Evolutionary conservation across 2,113 vertebrate species (phyloP).

Genomic region (Sinocyclocheilus grahami): DNA sequence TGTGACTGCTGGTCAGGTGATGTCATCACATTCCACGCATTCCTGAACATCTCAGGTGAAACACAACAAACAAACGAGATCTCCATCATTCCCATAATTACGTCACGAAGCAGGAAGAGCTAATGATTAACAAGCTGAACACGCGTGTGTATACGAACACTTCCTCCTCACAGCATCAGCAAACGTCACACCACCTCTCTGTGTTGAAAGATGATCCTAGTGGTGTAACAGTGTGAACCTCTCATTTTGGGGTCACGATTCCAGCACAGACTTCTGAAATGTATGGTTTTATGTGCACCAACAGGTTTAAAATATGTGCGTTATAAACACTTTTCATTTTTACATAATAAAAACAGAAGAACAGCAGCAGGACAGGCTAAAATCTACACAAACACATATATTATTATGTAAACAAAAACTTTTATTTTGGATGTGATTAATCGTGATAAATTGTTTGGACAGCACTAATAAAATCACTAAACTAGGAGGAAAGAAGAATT

Average conservation of each 20-base stretch:
- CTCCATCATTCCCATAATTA: neutral
- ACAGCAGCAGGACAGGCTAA: no score
- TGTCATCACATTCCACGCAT: conserved; percentile 13
- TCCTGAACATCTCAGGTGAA: neutral
- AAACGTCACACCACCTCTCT: neutral
- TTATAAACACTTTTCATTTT: no score
- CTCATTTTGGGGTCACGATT: neutral
- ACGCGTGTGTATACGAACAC: neutral
- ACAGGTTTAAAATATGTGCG: neutral
- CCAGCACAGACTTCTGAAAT: neutral
- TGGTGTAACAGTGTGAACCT: neutral
- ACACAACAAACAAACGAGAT: neutral
- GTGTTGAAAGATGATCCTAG: neutral
- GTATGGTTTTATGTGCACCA: neutral
- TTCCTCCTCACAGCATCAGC: neutral
- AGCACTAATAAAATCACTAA: no score
- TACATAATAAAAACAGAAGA: no score
- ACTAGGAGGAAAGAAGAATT: no score
- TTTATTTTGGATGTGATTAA: no score
- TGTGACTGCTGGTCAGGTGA: neutral
- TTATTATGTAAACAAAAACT: no score
- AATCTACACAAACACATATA: no score
- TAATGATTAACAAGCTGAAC: neutral
- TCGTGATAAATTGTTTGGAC: no score
- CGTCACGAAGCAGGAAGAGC: neutral